Conservation (phyloP, 2,797 vertebrate genomes). For the Leptatherina wallacei region DNA sequence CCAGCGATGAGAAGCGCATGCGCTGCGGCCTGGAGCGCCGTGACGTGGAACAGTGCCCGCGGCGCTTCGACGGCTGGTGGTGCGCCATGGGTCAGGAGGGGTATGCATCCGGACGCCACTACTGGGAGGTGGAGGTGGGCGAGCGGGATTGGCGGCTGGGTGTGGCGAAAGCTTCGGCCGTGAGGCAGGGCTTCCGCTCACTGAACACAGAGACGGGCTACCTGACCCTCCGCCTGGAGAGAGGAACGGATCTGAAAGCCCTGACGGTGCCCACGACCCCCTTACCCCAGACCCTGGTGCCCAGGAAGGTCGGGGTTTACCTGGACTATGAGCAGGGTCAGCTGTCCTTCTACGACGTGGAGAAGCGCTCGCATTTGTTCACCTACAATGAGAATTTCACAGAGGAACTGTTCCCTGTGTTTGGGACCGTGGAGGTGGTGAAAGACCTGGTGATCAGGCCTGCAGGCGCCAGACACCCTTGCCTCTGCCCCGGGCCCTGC, state of each 20-base stretch:
- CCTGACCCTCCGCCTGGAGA: slow-evolving; percentile 82
- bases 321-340: slow-evolving; percentile 85
- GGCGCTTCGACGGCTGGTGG: slow-evolving; percentile 81
- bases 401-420: slow-evolving; percentile 80
- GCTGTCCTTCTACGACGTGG: slow-evolving; percentile 85
- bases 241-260: slow-evolving; percentile 80
- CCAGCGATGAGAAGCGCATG: slow-evolving; percentile 74
- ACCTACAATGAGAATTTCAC: slow-evolving; percentile 82
- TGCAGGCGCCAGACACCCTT: slow-evolving; percentile 64
- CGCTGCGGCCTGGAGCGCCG: slow-evolving; percentile 74
- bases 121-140: slow-evolving; percentile 87
- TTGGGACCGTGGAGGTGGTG: slow-evolving; percentile 84
- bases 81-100: slow-evolving; percentile 71
- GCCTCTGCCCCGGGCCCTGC: slow-evolving; percentile 82
- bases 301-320: slow-evolving; percentile 79
- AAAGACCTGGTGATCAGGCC: slow-evolving; percentile 79
- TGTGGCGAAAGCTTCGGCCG: slow-evolving; percentile 75
- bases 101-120: slow-evolving; percentile 77
- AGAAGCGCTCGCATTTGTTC: slow-evolving; percentile 82
- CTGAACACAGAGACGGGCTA: slow-evolving; percentile 82
- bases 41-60: slow-evolving; percentile 43
- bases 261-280: slow-evolving; percentile 75
- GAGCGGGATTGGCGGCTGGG: slow-evolving; percentile 84
- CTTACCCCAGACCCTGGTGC: slow-evolving; percentile 59
- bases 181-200: slow-evolving; percentile 75